Percentiles rank a stretch among this genome's conserved stretches.
These are phyloP conservation scores for Pituophis catenifer DNA, from an alignment of 2,113 vertebrate species.

Conservation along the genomic window DNA sequence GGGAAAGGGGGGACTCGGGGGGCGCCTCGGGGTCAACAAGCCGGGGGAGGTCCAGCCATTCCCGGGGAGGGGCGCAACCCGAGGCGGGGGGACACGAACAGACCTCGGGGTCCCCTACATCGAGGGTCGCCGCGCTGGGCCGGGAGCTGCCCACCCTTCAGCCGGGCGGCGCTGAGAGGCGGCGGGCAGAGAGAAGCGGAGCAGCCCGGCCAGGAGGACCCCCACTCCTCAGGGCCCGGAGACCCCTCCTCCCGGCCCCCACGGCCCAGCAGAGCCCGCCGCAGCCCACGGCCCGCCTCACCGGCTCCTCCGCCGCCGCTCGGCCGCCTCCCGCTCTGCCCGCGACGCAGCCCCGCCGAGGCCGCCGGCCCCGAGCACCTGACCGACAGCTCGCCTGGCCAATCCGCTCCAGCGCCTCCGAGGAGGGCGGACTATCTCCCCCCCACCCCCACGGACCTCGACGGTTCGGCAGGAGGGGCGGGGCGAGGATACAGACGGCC, in stretches of 20 bases:
- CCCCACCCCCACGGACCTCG: background rate
- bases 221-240: background rate
- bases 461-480: background rate
- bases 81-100: background rate
- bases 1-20: background rate
- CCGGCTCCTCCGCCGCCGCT: background rate
- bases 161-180: background rate
- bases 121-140: background rate
- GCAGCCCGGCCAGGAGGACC: background rate
- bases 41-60: background rate
- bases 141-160: background rate
- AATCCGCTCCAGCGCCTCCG: background rate
- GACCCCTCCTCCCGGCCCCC: background rate
- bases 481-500: background rate
- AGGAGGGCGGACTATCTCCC: background rate
- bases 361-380: accelerated
- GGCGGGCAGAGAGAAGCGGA: background rate
- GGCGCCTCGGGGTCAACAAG: background rate
- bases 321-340: background rate
- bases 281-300: background rate
- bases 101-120: no score
- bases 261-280: background rate
- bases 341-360: background rate
- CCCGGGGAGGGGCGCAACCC: no score
- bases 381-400: conserved; percentile 15